Conservation (phyloP, 2,888 invertebrate species). For the Noctua pronuba region DNA sequence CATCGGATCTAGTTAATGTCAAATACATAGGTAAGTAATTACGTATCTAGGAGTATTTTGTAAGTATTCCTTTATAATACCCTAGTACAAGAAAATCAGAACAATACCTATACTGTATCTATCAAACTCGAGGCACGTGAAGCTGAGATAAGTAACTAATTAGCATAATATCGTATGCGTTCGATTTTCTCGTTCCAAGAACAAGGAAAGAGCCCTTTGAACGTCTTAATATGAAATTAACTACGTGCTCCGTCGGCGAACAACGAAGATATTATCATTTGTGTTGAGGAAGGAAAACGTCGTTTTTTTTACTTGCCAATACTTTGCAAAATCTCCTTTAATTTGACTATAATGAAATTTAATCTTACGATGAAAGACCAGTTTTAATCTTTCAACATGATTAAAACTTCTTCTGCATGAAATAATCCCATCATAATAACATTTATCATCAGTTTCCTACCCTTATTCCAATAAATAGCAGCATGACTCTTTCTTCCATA, state of each 20-base stretch:
- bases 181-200: conserved; percentile 29
- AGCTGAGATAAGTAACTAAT: conserved; percentile 34
- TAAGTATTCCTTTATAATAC: neutral
- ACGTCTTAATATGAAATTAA: conserved; percentile 52
- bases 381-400: neutral
- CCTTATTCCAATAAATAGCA: neutral
- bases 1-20: neutral
- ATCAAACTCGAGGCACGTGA: conserved; percentile 19
- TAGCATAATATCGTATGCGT: conserved; percentile 45
- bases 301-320: neutral
- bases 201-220: conserved; percentile 22
- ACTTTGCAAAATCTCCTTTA: neutral
- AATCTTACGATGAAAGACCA: neutral
- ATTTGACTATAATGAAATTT: neutral
- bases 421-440: neutral
- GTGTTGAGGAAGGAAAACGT: conserved; percentile 8
- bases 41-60: neutral
- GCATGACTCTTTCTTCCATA: neutral
- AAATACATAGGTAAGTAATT: neutral
- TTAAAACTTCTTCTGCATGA: neutral
- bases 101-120: conserved; percentile 2
- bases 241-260: conserved; percentile 45
- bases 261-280: conserved; percentile 12
- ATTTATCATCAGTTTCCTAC: neutral
- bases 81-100: too few species aligned